Evolutionary conservation across 2,888 invertebrate genomes (phyloP).

Genomic region (Dryocosmus kuriphilus): DNA sequence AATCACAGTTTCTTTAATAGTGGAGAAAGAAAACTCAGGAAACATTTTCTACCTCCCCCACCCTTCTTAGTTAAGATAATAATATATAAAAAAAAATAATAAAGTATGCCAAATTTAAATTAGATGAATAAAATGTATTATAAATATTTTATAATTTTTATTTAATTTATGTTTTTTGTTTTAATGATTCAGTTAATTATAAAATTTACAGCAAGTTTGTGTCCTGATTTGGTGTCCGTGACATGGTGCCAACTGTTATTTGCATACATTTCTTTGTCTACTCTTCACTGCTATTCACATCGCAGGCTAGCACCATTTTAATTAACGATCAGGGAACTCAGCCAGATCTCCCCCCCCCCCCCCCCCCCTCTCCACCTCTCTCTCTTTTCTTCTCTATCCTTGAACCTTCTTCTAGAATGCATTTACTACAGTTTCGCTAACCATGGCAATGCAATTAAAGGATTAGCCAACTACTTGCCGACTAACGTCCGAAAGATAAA

Average conservation of each 20-base stretch:
- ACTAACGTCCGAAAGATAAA: conserved; percentile 10
- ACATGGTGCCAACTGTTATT: conserved; percentile 12
- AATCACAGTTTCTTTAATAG: no score
- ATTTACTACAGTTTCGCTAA: conserved; percentile 69
- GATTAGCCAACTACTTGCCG: conserved; percentile 64
- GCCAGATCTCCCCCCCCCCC: conserved; percentile 48
- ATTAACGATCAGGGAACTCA: conserved; percentile 66
- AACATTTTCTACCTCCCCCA: no score
- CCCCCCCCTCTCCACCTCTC: conserved; percentile 11
- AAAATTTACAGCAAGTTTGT: background rate
- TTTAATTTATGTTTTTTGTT: no score
- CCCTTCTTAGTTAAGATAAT: no score
- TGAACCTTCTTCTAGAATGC: background rate
- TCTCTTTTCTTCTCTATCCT: background rate
- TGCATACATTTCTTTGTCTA: conserved; percentile 31
- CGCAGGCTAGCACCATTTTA: conserved; percentile 60
- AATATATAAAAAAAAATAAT: no score
- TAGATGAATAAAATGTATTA: no score
- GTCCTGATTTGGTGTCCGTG: conserved; percentile 12
- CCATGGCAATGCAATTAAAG: conserved; percentile 71
- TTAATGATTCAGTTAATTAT: no score
- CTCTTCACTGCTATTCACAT: conserved; percentile 31
- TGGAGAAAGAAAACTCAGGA: no score
- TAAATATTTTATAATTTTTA: no score
- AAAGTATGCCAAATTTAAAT: no score